Percentiles rank a stretch among this genome's conserved stretches.
These are phyloP conservation scores for Kuschelorhynchus macadamiae DNA, from an alignment of 2,888 invertebrate species.

Conservation along the genomic window DNA sequence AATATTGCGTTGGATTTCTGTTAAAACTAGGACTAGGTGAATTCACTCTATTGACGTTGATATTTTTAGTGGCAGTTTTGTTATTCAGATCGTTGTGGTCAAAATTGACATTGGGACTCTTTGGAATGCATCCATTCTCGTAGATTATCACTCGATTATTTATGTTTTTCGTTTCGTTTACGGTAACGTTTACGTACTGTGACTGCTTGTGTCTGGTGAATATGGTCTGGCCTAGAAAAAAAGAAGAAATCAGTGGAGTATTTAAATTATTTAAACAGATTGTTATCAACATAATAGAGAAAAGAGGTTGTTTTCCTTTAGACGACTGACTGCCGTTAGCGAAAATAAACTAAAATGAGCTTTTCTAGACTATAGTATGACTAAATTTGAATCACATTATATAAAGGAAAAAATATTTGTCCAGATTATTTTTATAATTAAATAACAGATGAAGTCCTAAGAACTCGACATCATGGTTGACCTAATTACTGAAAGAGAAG, in stretches of 20 bases:
- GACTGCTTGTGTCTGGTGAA: slow-evolving; percentile 63
- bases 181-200: slow-evolving; percentile 66
- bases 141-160: slow-evolving; percentile 66
- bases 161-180: slow-evolving; percentile 67
- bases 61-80: slow-evolving; percentile 61
- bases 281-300: no score
- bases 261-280: no score
- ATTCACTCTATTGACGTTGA: slow-evolving; percentile 64
- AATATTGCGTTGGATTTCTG: slow-evolving; percentile 68
- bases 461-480: no score
- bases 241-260: neutral
- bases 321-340: no score
- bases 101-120: slow-evolving; percentile 62
- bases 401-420: no score
- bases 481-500: no score
- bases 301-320: no score
- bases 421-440: no score
- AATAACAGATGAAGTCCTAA: no score
- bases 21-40: slow-evolving; percentile 72
- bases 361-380: no score
- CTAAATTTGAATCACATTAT: no score
- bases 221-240: slow-evolving; percentile 60
- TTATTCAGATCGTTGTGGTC: slow-evolving; percentile 66
- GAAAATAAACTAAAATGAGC: no score
- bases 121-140: slow-evolving; percentile 66